Evolutionary conservation across 2,888 invertebrate species (phyloP).

Genomic region (Melangyna quadrimaculata): DNA sequence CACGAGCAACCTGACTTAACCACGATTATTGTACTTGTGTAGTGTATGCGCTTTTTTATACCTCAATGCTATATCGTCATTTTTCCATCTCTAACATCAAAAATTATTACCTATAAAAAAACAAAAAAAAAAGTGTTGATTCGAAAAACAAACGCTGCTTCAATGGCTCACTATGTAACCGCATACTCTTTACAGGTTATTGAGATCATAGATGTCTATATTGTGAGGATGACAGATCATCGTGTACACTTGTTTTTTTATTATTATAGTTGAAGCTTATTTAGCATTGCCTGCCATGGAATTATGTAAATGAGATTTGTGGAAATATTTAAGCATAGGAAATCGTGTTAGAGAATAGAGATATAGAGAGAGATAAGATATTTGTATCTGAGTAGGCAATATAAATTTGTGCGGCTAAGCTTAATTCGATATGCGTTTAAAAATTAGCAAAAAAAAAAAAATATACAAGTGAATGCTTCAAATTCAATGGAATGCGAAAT

Average conservation of each 20-base stretch:
- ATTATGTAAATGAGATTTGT: constrained; percentile 42
- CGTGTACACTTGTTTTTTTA: constrained; percentile 13
- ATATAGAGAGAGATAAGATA: neutral
- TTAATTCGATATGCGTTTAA: neutral
- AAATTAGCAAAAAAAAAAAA: neutral
- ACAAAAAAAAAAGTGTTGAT: too few relatives aligned
- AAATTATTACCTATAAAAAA: neutral
- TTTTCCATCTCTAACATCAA: neutral
- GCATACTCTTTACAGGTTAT: constrained; percentile 29
- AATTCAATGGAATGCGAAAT: constrained; percentile 20
- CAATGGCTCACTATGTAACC: constrained; percentile 27
- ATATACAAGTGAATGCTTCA: neutral
- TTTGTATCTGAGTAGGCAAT: neutral
- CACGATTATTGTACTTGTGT: constrained; percentile 41
- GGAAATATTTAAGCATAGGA: neutral
- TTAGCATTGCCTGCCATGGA: neutral
- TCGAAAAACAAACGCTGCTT: neutral
- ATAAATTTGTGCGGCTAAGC: neutral
- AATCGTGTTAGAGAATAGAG: neutral
- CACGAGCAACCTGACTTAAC: constrained; percentile 44
- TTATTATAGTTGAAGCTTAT: neutral
- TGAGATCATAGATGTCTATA: constrained; percentile 50
- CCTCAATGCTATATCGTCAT: neutral
- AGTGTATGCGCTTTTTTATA: neutral
- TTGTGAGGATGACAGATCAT: constrained; percentile 42